Conservation (phyloP, 2,113 vertebrate genomes). For the Lichenostomus cassidix region DNA sequence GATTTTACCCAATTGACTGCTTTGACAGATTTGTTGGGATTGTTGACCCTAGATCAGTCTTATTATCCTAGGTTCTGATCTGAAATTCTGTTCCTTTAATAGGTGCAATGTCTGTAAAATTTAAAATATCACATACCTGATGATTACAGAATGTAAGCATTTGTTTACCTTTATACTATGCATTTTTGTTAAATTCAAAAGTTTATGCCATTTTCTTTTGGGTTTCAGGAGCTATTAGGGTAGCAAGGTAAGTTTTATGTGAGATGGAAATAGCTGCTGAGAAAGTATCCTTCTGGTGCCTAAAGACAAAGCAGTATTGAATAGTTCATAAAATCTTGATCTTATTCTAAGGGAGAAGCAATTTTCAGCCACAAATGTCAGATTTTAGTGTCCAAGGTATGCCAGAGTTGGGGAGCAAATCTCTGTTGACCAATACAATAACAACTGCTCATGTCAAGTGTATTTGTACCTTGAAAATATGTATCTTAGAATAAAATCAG, state of each 20-base stretch:
- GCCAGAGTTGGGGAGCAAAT: not conserved
- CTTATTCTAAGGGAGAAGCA: not conserved
- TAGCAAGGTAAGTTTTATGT: not conserved
- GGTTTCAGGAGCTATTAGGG: not conserved
- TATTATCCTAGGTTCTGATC: not conserved
- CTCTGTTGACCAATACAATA: not conserved
- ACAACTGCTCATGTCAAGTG: not conserved
- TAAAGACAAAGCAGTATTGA: not conserved
- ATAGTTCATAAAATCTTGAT: slow-evolving; percentile 9
- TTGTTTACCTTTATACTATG: not conserved
- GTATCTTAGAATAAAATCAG: not conserved
- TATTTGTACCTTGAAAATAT: not conserved
- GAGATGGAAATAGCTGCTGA: not conserved
- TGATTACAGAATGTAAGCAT: not conserved
- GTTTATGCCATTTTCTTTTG: not conserved
- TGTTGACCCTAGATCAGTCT: not conserved
- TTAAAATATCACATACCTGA: not conserved
- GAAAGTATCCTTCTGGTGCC: not conserved
- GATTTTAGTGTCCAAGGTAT: not conserved
- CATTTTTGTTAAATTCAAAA: not conserved
- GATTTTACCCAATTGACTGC: not conserved
- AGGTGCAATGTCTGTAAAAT: not conserved
- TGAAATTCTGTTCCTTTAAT: not conserved
- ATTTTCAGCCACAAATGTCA: not conserved
- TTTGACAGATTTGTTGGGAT: not conserved